Evolutionary conservation across 2,797 vertebrate genomes (phyloP), one percentile per base, ranked within the genome.

Genomic region (Sebastes itinus): DNA sequence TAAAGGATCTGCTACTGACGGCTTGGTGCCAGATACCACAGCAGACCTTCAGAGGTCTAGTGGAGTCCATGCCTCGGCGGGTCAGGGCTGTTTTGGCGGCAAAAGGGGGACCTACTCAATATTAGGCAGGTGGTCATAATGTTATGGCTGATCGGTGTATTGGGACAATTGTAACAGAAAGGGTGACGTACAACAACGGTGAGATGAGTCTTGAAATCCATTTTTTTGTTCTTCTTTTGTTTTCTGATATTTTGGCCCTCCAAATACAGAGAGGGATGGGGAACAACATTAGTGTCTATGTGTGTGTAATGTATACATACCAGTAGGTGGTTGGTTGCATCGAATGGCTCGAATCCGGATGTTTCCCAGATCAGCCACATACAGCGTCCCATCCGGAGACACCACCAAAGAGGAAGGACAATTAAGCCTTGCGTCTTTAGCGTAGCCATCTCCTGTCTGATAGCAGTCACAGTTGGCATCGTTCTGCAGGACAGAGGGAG

Each of bases 401-500:
- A 98, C 97, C 1, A 98, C 97, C 67, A 99, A 92, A n/a, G 98
- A 99, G 3, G 98, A 99, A 0, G 98, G 99, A 1, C 96, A 96
- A 1, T 97, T 99, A 7, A 99, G 96, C 74, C 97, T 96, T 73
- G 98, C 97, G 2, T 99, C 99, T 87, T 99, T 99, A 85, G 99
- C 98, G 1, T 99, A 99, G 68, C 99, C 98, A 0, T 99, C 98
- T 4, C 98, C 99, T 0, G 92, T 97, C 83, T 98, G 98, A 81
- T 99, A 99, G 83, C 99, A 99, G 95, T 99, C 98, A 58, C 99
- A 99, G 93, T 98, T 99, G 88, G 97, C 97, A n/a, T 99, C 98
- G 0, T 97, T 99, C 94, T 95, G 82, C 35, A 56, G 55, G 33
- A 65, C 6, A 16, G 49, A 25, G 20, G 27, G 38, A 62, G 35